Base-by-base conservation (phyloP, 2,888 invertebrate genomes). In the Eledona agricola region DNA sequence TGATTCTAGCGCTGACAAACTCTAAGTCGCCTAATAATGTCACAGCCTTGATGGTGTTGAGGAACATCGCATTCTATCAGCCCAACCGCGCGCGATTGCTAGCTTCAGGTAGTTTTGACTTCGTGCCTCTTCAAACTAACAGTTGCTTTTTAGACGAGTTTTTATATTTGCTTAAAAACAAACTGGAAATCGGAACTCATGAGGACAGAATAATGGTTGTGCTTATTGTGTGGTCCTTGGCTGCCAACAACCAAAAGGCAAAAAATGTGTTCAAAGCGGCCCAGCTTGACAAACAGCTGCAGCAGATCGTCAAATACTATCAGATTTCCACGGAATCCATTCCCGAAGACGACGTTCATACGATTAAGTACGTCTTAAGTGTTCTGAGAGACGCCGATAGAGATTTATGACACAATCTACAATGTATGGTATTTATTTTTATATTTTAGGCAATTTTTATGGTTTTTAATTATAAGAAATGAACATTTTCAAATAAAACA, bases 191-290 rank as follows among this genome's bases (percentile, higher is more conserved):
- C 38, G 79, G 78, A 12, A 71, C 71, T 2, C 52, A 70, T 1
- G 71, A 73, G 17, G 81, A 82, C 61, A 79, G 80, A 53, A 75
- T 74, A 51, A 69, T 76, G 9, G 76, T 77, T 1, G 67, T 82
- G 65, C 66, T 83, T 7, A 84, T 85, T 1, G 78, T 86, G 0
- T 88, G 88, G 87, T 81, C 86, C 0, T 65, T 88, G 29, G 81
- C 84, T 3, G 84, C 85, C 3, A 88, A 88, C 67, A 86, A 84
- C 66, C 87, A 87, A 60, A 84, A 84, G 75, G 86, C 84, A 56
- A 83, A 83, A 70, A 66, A 80, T 17, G 73, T 79, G n/a, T 72
- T 81, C 6, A 78, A 81, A 55, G 77, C 77, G 29, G 76, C 78
- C 1, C 79, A 80, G 11, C 70, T 83, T 23, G 77, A 79, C 26